These are phyloP conservation scores for Propithecus coquereli DNA, from an alignment of 2,113 vertebrate species.

Conservation along the genomic window DNA sequence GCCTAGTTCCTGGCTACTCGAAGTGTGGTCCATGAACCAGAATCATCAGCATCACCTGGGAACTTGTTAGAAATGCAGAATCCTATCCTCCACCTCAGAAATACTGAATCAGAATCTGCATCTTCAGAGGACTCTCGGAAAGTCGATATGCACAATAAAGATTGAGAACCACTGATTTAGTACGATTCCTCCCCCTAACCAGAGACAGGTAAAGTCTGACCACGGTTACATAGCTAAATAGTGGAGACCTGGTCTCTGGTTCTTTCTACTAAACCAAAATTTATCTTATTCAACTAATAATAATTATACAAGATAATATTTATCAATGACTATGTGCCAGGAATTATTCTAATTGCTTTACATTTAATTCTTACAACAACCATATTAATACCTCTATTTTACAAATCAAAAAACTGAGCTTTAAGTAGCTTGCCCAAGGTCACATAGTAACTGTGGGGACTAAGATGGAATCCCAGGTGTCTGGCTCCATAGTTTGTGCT, in stretches of 20 bases:
- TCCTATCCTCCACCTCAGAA: not conserved
- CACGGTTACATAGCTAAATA: not conserved
- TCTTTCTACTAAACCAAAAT: not conserved
- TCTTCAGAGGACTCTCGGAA: not conserved
- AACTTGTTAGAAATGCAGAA: not conserved
- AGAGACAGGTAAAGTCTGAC: not conserved
- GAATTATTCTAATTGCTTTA: not conserved
- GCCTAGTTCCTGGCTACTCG: not conserved
- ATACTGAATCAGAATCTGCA: not conserved
- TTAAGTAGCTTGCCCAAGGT: not conserved
- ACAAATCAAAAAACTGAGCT: not conserved
- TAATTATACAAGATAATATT: not conserved
- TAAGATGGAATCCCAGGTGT: not conserved
- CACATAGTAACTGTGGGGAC: not conserved
- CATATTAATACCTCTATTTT: not conserved
- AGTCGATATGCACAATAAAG: not conserved
- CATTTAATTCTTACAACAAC: not conserved
- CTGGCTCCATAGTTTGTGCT: not conserved
- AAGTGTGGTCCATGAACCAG: not conserved
- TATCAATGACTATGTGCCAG: not conserved
- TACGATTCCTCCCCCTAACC: not conserved
- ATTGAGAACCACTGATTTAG: not conserved
- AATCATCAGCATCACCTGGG: not conserved
- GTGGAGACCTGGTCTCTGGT: not conserved
- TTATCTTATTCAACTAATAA: not conserved